Evolutionary conservation across 1,140 invertebrate genomes (phyloP).

Genomic region (Dendroctonus ponderosae): DNA sequence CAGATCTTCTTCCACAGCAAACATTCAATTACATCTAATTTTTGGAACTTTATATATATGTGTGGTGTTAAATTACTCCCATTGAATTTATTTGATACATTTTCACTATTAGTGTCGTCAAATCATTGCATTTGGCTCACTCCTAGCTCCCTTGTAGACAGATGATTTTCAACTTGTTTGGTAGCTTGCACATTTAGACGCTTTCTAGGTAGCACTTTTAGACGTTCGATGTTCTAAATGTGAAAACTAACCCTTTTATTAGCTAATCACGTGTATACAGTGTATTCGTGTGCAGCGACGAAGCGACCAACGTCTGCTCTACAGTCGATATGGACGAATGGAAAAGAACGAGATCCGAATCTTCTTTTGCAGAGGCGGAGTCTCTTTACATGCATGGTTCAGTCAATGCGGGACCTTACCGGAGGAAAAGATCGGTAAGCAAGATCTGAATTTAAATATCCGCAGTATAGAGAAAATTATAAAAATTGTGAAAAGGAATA

Average conservation of each 20-base stretch:
- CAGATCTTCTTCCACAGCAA: no score
- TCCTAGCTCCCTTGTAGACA: no score
- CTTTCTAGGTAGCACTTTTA: constrained; percentile 32
- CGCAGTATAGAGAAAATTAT: no score
- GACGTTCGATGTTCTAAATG: constrained; percentile 40
- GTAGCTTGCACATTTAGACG: constrained; percentile 36
- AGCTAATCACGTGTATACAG: constrained; percentile 44
- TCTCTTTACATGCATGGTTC: constrained; percentile 69
- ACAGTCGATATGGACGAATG: constrained; percentile 65
- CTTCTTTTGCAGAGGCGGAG: constrained; percentile 66
- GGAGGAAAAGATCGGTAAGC: constrained; percentile 52
- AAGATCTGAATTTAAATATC: no score
- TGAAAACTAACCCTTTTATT: constrained; percentile 35
- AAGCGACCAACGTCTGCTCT: constrained; percentile 52
- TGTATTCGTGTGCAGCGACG: constrained; percentile 56
- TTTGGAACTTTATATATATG: no score
- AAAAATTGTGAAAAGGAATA: no score
- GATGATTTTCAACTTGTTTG: neutral
- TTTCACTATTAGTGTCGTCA: no score
- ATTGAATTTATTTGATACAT: no score
- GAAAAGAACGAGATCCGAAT: constrained; percentile 75
- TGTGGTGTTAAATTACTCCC: no score
- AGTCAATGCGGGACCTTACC: constrained; percentile 51
- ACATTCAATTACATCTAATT: no score
- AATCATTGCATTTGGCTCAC: no score